A percentile compares a stretch with the other conserved stretches of the same genome.
phyloP scores from a whole-genome alignment of 1,140 invertebrate genomes.

The Oryzaephilus surinamensis region DNA sequence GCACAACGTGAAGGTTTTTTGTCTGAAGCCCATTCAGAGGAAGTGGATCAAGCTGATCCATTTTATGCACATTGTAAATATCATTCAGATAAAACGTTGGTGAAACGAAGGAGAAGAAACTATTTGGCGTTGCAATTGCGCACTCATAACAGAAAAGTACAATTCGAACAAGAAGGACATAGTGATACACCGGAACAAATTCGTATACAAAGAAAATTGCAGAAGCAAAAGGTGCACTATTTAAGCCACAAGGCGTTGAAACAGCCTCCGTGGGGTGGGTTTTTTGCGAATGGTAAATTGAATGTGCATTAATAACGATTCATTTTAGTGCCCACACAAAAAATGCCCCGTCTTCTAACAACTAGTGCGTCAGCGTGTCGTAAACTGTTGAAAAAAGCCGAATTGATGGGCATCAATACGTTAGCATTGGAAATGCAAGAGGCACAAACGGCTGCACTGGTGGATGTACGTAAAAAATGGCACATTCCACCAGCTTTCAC shows the following conservation, averaged over 20 bases:
- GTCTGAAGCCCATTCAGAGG: slow-evolving; percentile 86
- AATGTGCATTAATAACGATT: neutral
- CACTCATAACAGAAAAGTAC: slow-evolving; percentile 54
- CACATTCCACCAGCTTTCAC: slow-evolving; percentile 85
- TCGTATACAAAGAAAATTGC: slow-evolving; percentile 65
- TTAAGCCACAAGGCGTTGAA: slow-evolving; percentile 59
- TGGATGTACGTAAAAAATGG: slow-evolving; percentile 85
- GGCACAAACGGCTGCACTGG: slow-evolving; percentile 63
- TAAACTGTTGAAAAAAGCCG: slow-evolving; percentile 73
- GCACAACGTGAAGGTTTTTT: slow-evolving; percentile 87
- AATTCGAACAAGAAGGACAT: slow-evolving; percentile 42
- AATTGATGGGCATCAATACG: slow-evolving; percentile 80
- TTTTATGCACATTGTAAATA: slow-evolving; percentile 95
- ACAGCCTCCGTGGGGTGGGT: slow-evolving; percentile 73
- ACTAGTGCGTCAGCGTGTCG: slow-evolving; percentile 83
- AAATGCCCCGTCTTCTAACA: slow-evolving; percentile 81
- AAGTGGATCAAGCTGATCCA: slow-evolving; percentile 90
- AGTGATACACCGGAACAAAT: slow-evolving; percentile 53
- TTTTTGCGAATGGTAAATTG: neutral
- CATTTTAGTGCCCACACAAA: slow-evolving; percentile 75
- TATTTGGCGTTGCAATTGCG: slow-evolving; percentile 80
- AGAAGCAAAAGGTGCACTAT: slow-evolving; percentile 67
- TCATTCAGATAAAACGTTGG: slow-evolving; percentile 73
- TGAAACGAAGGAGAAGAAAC: slow-evolving; percentile 71
- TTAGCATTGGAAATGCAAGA: slow-evolving; percentile 68